Evolutionary conservation across 2,113 vertebrate species (phyloP).

Genomic region (Clarias macrocephalus): DNA sequence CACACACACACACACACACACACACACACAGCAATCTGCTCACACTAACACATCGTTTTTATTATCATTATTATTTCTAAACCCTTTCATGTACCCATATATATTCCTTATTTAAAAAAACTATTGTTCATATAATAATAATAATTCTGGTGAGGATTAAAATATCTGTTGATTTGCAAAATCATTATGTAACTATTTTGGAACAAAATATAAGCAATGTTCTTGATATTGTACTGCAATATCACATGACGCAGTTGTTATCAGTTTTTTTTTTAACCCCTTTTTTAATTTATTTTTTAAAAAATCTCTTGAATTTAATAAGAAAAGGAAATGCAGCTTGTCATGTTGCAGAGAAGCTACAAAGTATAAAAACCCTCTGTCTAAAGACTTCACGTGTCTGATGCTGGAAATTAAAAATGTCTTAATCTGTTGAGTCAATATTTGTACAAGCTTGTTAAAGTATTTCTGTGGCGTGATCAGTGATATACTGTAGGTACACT

Average conservation of each 20-base stretch:
- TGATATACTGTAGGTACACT: not conserved
- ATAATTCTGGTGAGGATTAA: not conserved
- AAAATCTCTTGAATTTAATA: not conserved
- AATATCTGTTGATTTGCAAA: not conserved
- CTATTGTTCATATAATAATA: not conserved
- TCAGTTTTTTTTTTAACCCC: not conserved
- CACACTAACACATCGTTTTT: not conserved
- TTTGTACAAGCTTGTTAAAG: not conserved
- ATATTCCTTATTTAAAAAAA: not conserved
- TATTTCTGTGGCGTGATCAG: not conserved
- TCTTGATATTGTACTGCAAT: not conserved
- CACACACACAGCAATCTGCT: not conserved
- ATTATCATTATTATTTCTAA: not conserved
- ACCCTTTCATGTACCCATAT: not conserved
- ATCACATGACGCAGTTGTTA: not conserved
- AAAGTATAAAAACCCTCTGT: not conserved
- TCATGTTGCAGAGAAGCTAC: not conserved
- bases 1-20: not conserved
- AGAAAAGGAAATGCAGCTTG: not conserved
- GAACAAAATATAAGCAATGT: not conserved
- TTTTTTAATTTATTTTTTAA: not conserved
- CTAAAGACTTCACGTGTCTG: not conserved
- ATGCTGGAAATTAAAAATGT: not conserved
- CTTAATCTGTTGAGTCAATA: not conserved
- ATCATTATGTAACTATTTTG: not conserved